Evolutionary conservation across 2,888 invertebrate genomes (phyloP).

Genomic region (Acanthopleura granulata): DNA sequence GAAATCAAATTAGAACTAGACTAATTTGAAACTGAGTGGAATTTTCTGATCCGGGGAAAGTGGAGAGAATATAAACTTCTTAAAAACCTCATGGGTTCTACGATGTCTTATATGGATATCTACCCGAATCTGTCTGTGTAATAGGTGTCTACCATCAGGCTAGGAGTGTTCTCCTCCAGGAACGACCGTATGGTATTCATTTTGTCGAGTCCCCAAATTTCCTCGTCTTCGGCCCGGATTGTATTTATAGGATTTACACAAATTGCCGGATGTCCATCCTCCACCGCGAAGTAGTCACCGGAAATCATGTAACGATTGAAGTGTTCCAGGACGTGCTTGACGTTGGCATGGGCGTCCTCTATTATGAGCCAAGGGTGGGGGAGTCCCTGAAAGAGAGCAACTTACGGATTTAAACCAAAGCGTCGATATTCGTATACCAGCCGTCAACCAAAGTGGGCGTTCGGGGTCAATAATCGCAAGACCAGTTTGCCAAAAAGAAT

Average conservation of each 20-base stretch:
- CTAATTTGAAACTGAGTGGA: no score
- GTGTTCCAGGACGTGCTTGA: background rate
- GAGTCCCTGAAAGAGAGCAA: background rate
- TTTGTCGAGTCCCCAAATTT: background rate
- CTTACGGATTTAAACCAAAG: no score
- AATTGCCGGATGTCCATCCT: background rate
- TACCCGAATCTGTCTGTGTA: slow-evolving; percentile 18
- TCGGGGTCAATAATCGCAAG: no score
- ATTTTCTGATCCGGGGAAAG: no score
- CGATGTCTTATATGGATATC: background rate
- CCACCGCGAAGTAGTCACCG: slow-evolving; percentile 15
- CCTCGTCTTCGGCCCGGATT: background rate
- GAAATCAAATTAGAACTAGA: no score
- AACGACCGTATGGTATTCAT: background rate
- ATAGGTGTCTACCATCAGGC: slow-evolving; percentile 5
- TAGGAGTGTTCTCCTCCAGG: background rate
- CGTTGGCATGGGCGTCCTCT: slow-evolving; percentile 18
- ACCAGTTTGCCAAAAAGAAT: no score
- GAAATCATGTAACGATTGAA: background rate
- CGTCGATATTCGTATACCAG: no score
- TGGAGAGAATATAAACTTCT: no score
- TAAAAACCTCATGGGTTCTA: no score
- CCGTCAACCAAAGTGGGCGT: no score
- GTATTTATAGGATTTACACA: background rate
- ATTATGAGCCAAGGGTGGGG: slow-evolving; percentile 20